Percentiles rank a stretch among this genome's conserved stretches.
Evolutionary conservation across 2,888 invertebrate genomes (phyloP).

Genomic region (Macrosiphum euphorbiae): DNA sequence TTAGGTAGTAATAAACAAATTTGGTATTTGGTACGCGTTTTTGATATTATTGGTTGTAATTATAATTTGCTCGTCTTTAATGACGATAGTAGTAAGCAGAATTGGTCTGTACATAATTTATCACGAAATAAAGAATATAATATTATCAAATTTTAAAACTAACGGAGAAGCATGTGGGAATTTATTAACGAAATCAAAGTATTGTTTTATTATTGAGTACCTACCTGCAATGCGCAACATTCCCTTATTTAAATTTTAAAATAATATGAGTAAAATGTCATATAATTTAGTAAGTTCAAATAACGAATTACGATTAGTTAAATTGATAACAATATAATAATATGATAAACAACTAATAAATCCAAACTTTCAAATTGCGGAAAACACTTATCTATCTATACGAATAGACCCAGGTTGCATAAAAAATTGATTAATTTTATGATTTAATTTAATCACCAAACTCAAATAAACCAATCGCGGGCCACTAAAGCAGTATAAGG

Average conservation of each 20-base stretch:
- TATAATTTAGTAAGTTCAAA: background rate
- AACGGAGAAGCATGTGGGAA: background rate
- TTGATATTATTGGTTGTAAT: background rate
- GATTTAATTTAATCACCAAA: background rate
- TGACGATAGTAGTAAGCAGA: background rate
- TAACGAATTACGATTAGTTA: background rate
- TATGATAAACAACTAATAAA: slow-evolving; percentile 23
- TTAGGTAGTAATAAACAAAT: background rate
- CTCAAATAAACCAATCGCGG: background rate
- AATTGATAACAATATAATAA: slow-evolving; percentile 3
- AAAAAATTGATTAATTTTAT: background rate
- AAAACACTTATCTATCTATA: slow-evolving; percentile 13
- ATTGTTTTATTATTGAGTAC: background rate
- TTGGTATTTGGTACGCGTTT: background rate
- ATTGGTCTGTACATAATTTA: background rate
- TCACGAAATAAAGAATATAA: background rate
- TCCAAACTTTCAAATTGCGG: background rate
- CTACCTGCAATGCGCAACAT: background rate
- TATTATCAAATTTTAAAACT: too few species aligned
- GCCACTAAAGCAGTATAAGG: background rate
- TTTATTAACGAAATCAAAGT: background rate
- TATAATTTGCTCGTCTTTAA: background rate
- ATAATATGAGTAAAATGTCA: background rate
- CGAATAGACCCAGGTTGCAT: background rate
- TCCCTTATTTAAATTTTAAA: too few species aligned